A percentile compares a stretch with the other conserved stretches of the same genome.
These are phyloP conservation scores for Campylomormyrus numenius DNA, from an alignment of 2,113 vertebrate genomes.

Conservation along the genomic window DNA sequence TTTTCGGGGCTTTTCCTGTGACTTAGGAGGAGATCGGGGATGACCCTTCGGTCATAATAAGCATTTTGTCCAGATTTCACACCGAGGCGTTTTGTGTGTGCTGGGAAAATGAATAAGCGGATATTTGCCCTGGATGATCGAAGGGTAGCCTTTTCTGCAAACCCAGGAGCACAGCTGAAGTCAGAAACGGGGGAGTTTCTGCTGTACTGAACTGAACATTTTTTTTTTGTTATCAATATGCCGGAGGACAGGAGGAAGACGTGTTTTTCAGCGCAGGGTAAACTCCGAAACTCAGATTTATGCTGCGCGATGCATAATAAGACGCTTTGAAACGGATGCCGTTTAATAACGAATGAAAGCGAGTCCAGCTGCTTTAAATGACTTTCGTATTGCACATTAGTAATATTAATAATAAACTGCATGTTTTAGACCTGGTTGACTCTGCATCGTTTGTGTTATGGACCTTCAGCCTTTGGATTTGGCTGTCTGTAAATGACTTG, in stretches of 20 bases:
- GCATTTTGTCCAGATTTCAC: slow-evolving; percentile 57
- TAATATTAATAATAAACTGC: slow-evolving; percentile 47
- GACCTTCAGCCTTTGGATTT: slow-evolving; percentile 30
- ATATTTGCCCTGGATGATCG: slow-evolving; percentile 47
- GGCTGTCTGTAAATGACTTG: background rate
- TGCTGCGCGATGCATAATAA: slow-evolving; percentile 45
- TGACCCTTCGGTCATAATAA: slow-evolving; percentile 7
- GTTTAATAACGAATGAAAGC: slow-evolving; percentile 45
- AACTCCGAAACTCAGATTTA: slow-evolving; percentile 53
- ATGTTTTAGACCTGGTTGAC: slow-evolving; percentile 59
- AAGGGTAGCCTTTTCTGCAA: slow-evolving; percentile 39
- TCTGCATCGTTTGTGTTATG: slow-evolving; percentile 45
- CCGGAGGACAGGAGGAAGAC: slow-evolving; percentile 54
- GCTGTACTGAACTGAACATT: slow-evolving; percentile 47
- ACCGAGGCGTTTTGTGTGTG: slow-evolving; percentile 42
- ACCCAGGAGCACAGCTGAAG: slow-evolving; percentile 45
- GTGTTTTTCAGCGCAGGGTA: slow-evolving; percentile 44
- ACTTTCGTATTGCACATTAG: slow-evolving; percentile 52
- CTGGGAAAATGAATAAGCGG: slow-evolving; percentile 47
- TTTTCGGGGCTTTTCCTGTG: background rate
- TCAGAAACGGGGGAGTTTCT: slow-evolving; percentile 44
- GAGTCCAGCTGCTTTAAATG: slow-evolving; percentile 39
- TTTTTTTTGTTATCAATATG: slow-evolving; percentile 36
- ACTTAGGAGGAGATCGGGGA: slow-evolving; percentile 32
- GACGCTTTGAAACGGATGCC: slow-evolving; percentile 38